These are phyloP conservation scores for Ischnura elegans DNA, from an alignment of 2,888 invertebrate genomes.

Conservation along the genomic window DNA sequence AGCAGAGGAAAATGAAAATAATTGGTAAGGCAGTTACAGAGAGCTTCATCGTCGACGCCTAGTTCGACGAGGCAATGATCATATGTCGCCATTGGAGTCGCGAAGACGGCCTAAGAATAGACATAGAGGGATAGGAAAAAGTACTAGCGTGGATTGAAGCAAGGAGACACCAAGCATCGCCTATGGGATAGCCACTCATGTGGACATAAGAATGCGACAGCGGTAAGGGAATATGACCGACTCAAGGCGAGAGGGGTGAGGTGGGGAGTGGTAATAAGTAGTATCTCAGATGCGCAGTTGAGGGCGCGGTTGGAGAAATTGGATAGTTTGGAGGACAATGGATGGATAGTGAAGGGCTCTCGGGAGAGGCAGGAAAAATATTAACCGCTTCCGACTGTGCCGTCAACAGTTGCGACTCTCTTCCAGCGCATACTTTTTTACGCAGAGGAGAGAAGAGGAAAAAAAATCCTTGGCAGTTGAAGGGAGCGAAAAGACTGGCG, in stretches of 20 bases:
- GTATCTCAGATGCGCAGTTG: too few species aligned
- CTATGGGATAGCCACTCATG: constrained; percentile 15
- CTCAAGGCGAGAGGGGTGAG: too few species aligned
- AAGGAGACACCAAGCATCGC: background rate
- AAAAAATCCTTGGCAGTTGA: too few species aligned
- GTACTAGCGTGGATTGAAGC: background rate
- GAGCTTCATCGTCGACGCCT: too few species aligned
- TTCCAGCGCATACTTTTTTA: background rate
- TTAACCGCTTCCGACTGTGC: constrained; percentile 4
- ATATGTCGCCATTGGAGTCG: background rate
- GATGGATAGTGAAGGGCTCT: background rate
- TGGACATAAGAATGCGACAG: constrained; percentile 9
- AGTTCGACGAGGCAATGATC: too few species aligned
- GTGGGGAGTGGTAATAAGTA: too few species aligned
- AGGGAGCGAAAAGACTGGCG: background rate
- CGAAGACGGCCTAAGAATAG: background rate
- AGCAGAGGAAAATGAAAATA: too few species aligned
- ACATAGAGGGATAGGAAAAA: background rate
- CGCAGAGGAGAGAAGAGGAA: background rate
- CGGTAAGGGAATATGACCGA: background rate
- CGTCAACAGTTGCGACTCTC: constrained; percentile 17
- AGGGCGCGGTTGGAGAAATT: background rate
- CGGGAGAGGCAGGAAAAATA: background rate
- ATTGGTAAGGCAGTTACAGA: too few species aligned
- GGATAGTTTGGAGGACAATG: constrained; percentile 17